Evolutionary conservation across 2,888 invertebrate genomes (phyloP).

Genomic region (Chaetogeoica ovagalla): DNA sequence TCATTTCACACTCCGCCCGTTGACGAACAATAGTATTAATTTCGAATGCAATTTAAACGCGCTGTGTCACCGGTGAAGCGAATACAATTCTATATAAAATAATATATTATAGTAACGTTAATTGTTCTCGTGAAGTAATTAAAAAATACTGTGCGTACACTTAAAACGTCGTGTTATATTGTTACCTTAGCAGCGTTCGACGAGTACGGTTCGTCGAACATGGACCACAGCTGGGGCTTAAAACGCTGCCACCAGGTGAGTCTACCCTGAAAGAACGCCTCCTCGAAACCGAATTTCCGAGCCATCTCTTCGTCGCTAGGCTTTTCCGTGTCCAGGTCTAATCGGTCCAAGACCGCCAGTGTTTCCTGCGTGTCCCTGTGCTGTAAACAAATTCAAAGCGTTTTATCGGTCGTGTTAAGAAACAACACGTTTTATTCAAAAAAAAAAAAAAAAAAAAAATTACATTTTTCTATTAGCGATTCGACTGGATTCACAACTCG

Average conservation of each 20-base stretch:
- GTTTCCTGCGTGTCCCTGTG: constrained; percentile 99
- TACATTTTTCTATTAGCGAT: too few species aligned
- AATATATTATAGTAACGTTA: too few species aligned
- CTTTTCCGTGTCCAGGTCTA: constrained; percentile 97
- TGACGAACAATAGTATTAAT: too few species aligned
- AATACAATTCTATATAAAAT: too few species aligned
- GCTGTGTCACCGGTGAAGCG: too few species aligned
- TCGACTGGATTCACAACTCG: too few species aligned
- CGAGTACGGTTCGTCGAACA: constrained; percentile 99
- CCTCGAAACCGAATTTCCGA: constrained; percentile 94
- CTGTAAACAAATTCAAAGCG: constrained; percentile 61
- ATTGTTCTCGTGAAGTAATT: too few species aligned
- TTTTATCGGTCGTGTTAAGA: not conserved
- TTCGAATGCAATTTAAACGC: too few species aligned
- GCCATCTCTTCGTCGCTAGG: constrained; percentile 97
- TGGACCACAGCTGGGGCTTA: constrained; percentile 97
- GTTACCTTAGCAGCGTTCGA: constrained; percentile 93
- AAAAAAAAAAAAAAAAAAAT: too few species aligned
- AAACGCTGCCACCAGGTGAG: constrained; percentile 95
- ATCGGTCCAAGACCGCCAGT: constrained; percentile 91
- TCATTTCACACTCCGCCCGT: too few species aligned
- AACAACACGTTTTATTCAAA: too few species aligned
- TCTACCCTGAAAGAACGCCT: constrained; percentile 87
- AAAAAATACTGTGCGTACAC: too few species aligned
- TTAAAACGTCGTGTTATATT: not conserved